phyloP scores from a whole-genome alignment of 2,888 invertebrate genomes.

The Drosophila paucipuncta region DNA sequence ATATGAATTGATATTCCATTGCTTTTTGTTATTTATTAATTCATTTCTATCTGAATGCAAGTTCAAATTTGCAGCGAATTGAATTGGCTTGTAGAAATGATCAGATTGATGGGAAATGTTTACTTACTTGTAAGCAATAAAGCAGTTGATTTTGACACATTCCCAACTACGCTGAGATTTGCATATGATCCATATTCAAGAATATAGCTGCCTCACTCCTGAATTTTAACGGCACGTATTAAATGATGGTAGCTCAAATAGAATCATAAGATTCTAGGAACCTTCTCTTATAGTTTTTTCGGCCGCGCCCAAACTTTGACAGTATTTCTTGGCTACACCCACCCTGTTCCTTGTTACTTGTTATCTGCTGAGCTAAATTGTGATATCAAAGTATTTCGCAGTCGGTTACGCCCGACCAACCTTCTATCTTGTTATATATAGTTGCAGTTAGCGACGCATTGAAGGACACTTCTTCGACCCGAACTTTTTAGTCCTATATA shows the following conservation, averaged over 20 bases:
- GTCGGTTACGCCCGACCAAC: too few species aligned
- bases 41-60: conserved; percentile 7
- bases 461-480: too few species aligned
- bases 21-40: background rate
- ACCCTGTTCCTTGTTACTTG: too few species aligned
- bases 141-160: background rate
- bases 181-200: background rate
- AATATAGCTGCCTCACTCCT: background rate
- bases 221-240: background rate
- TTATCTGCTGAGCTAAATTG: too few species aligned
- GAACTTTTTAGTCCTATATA: background rate
- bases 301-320: too few species aligned
- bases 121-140: background rate
- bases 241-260: background rate
- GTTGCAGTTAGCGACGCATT: too few species aligned
- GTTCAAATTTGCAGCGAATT: background rate
- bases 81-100: background rate
- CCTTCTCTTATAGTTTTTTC: too few species aligned
- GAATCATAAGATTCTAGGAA: background rate
- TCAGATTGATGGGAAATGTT: background rate
- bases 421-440: too few species aligned
- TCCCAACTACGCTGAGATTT: background rate
- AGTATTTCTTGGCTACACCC: too few species aligned
- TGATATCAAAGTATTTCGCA: too few species aligned
- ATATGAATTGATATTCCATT: conserved; percentile 26